Evolutionary conservation across 2,888 invertebrate genomes (phyloP), one percentile per base, ranked within the genome.

Genomic region (Thereva nobilitata): DNA sequence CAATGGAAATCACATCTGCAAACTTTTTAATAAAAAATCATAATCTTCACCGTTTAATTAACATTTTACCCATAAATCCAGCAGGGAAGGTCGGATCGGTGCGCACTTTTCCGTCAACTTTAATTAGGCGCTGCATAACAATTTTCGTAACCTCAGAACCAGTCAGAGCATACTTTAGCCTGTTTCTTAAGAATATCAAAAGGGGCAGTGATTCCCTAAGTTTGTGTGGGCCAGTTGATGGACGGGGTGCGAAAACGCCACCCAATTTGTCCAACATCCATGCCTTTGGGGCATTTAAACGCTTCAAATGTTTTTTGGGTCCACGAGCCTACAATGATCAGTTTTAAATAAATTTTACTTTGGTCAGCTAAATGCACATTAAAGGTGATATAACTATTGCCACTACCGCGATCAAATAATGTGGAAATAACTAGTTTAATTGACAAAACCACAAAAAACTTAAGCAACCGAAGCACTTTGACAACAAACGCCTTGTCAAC

Each of bases 221-320:
- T 83, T 96, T 97, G 87, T 99, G 99, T 69, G 99, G 98, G 68
- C 99, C 99, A 72, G 95, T 92, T 79, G 94, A 93, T 70, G 99
- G 98, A 77, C 97, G 90, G 71, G 98, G 98, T 74, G 99, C 98
- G 81, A 95, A 98, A 68, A 94, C 95, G 79, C 98, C 98, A 72
- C 96, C 95, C 76, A 98, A 85, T 84, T 99, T 99, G 87, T 97
- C 98, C 87, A 99, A 89, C 97, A 99, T 98, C 99, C 99, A 99
- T 92, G 98, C 95, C 84, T 97, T 97, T 8, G 99, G 99, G 69
- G 99, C 99, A 82, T 93, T 91, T 78, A 99, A 87, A 84, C 99
- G 96, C 90, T 99, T 99, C 87, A 99, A 87, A 85, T 98, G 98
- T 86, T 98, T 97, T 84, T 97, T 97, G 54, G 97, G 97, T 83